These are phyloP conservation scores for Formica exsecta DNA, from an alignment of 1,140 invertebrate genomes.

Conservation along the genomic window DNA sequence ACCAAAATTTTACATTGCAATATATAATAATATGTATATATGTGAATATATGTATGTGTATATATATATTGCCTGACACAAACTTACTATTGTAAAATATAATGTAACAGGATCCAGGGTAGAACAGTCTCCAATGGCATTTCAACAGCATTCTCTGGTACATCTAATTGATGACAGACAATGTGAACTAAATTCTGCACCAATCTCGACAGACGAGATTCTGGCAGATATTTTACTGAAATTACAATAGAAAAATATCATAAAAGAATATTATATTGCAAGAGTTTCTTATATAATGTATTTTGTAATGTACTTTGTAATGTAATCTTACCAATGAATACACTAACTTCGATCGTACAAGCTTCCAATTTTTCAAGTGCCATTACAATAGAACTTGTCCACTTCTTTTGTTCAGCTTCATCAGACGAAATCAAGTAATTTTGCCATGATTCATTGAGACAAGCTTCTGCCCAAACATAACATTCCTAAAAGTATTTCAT, in stretches of 20 bases:
- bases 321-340: slow-evolving; percentile 83
- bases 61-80: background rate
- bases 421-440: slow-evolving; percentile 87
- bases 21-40: background rate
- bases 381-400: slow-evolving; percentile 89
- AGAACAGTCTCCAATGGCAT: slow-evolving; percentile 91
- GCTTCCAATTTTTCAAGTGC: slow-evolving; percentile 90
- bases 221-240: slow-evolving; percentile 86
- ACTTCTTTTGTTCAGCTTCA: slow-evolving; percentile 88
- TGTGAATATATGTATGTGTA: background rate
- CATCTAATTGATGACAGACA: slow-evolving; percentile 91
- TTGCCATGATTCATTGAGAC: slow-evolving; percentile 89
- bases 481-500: slow-evolving; percentile 87
- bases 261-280: background rate
- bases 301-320: slow-evolving; percentile 15
- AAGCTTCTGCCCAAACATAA: slow-evolving; percentile 92
- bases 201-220: slow-evolving; percentile 88
- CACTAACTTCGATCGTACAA: slow-evolving; percentile 88
- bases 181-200: slow-evolving; percentile 92
- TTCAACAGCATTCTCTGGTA: slow-evolving; percentile 87
- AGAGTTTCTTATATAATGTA: background rate
- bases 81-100: slow-evolving; percentile 90
- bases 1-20: slow-evolving; percentile 38
- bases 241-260: slow-evolving; percentile 63
- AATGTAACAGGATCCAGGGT: slow-evolving; percentile 95